Conservation (phyloP, 35 echinoderm and acorn worm genomes). For the Chiridota heheva region DNA sequence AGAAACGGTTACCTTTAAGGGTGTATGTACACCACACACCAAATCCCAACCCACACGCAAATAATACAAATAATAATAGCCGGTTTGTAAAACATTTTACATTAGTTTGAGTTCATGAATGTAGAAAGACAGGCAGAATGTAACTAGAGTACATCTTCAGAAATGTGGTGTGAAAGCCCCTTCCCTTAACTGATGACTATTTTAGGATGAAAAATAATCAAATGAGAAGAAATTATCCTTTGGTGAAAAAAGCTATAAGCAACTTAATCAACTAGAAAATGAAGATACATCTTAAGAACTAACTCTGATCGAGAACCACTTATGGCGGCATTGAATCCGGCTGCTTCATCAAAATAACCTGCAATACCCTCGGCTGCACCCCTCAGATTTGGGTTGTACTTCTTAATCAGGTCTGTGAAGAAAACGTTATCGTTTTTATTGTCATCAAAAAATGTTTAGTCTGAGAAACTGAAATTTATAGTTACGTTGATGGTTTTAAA, state of each 20-base stretch:
- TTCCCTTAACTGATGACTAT: no score
- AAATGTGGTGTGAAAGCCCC: no score
- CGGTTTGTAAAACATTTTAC: no score
- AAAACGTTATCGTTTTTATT: not conserved
- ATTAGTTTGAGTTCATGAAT: no score
- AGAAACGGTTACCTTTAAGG: no score
- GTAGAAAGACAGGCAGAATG: no score
- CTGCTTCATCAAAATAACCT: not conserved
- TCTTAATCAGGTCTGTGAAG: slow-evolving; percentile 38
- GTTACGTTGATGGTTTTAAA: not conserved
- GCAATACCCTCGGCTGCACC: not conserved
- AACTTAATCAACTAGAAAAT: not conserved
- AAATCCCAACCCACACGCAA: no score
- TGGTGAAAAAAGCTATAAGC: not conserved
- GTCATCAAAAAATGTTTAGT: not conserved
- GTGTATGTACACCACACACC: no score
- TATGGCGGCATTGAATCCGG: slow-evolving; percentile 34
- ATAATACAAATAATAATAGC: no score
- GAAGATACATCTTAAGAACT: no score
- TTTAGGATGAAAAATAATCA: not conserved
- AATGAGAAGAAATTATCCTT: not conserved
- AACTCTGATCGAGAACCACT: slow-evolving; percentile 31
- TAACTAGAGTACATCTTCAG: no score
- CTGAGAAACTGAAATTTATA: not conserved
- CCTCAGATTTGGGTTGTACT: slow-evolving; percentile 32